Percentiles rank a stretch among this genome's conserved stretches.
phyloP scores from a whole-genome alignment of 2,113 vertebrate species.

The Australoheros scitulus region DNA sequence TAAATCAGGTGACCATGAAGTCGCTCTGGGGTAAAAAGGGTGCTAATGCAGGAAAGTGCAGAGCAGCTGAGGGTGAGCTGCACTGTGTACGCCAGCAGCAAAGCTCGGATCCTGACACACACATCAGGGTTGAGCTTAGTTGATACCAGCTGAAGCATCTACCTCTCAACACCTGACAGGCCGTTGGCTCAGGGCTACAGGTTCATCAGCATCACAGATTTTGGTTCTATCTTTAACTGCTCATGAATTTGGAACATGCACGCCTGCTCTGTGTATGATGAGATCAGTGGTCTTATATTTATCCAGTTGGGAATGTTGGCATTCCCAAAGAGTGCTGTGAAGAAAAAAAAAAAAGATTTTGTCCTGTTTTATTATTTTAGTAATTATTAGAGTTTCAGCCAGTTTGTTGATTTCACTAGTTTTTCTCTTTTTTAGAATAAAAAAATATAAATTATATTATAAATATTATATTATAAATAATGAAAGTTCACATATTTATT shows the following conservation, averaged over 20 bases:
- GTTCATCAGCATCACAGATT: constrained; percentile 48
- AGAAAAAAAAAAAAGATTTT: background rate
- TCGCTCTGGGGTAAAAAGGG: background rate
- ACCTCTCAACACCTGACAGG: constrained; percentile 6
- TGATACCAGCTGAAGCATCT: background rate
- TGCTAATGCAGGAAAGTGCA: background rate
- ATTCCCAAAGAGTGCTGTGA: background rate
- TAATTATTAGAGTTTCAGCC: background rate
- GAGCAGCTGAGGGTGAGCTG: background rate
- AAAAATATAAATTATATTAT: background rate
- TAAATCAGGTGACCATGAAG: background rate
- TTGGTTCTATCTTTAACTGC: background rate
- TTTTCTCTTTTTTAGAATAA: background rate
- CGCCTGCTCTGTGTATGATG: rapidly evolving
- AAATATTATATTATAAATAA: background rate
- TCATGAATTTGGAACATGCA: background rate
- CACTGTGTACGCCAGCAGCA: background rate
- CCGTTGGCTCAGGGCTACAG: background rate
- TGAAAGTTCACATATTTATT: background rate
- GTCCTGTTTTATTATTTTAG: background rate
- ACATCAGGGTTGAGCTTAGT: background rate
- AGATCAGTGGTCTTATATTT: background rate
- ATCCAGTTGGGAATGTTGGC: background rate
- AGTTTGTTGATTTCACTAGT: rapidly evolving
- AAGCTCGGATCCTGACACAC: background rate